Percentiles rank a stretch among this genome's conserved stretches.
Conservation (phyloP, 2,888 invertebrate genomes). For the Crossocerus cetratus region DNA sequence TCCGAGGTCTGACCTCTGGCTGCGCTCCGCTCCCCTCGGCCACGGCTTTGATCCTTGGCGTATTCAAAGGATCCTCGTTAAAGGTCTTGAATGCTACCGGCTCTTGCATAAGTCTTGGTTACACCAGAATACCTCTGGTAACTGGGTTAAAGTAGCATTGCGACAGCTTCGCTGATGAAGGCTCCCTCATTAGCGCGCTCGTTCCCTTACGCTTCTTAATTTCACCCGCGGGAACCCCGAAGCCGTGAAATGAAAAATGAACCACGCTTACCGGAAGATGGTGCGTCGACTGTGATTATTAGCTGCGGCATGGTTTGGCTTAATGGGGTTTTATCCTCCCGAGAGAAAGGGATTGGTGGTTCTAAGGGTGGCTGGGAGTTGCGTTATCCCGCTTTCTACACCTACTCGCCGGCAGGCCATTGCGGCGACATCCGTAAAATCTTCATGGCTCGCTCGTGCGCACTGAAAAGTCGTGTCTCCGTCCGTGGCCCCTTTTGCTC, state of each 20-base stretch:
- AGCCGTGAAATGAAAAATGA: neutral
- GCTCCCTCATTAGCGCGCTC: neutral
- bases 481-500: constrained; percentile 11
- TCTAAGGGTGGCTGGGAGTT: constrained; percentile 27
- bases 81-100: neutral
- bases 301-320: no score
- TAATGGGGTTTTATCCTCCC: neutral
- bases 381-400: constrained; percentile 48
- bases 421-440: constrained; percentile 47
- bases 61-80: neutral
- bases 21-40: neutral
- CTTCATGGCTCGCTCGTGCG: constrained; percentile 16
- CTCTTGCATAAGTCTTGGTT: neutral
- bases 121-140: neutral
- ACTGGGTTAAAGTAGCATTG: no score
- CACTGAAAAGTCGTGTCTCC: constrained; percentile 15
- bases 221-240: neutral
- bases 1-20: neutral
- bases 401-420: constrained; percentile 39
- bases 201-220: neutral
- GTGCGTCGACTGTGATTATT: no score
- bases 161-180: neutral
- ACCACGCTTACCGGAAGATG: no score
- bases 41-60: neutral
- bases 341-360: neutral